These are phyloP conservation scores for Rousettus leschenaultii DNA, from an alignment of 2,113 vertebrate species.

Conservation along the genomic window DNA sequence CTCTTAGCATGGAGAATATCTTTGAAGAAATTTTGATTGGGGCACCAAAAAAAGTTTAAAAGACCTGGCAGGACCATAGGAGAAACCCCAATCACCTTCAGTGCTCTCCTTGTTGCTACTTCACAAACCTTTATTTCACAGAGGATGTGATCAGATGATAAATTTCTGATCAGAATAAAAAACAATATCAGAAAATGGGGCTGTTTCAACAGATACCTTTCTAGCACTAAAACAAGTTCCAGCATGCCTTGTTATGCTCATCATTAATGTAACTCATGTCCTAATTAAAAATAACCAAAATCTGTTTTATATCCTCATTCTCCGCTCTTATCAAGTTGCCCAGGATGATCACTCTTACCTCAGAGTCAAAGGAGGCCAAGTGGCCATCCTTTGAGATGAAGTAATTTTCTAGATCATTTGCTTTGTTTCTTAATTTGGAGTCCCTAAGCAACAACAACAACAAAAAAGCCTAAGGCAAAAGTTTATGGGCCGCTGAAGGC, in stretches of 20 bases:
- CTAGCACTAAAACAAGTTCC: neutral
- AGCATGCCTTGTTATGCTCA: neutral
- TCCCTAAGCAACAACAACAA: neutral
- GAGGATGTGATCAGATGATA: neutral
- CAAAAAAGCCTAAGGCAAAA: slow-evolving; percentile 7
- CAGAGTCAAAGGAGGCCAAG: neutral
- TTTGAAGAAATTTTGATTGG: neutral
- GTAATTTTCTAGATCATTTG: slow-evolving; percentile 39
- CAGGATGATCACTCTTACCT: neutral
- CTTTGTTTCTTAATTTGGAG: neutral
- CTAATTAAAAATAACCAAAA: neutral
- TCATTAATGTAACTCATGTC: neutral
- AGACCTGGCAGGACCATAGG: neutral
- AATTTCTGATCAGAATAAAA: neutral
- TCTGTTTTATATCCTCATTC: neutral
- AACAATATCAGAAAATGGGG: neutral
- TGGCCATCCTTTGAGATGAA: neutral
- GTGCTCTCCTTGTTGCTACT: neutral
- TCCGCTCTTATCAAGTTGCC: neutral
- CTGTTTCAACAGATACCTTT: neutral
- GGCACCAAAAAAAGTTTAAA: neutral
- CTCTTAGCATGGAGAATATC: too few relatives aligned
- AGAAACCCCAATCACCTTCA: neutral
- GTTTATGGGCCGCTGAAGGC: neutral
- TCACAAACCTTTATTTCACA: too few relatives aligned